These are phyloP conservation scores for Ammodytes marinus DNA, from an alignment of 2,113 vertebrate genomes.

Conservation along the genomic window DNA sequence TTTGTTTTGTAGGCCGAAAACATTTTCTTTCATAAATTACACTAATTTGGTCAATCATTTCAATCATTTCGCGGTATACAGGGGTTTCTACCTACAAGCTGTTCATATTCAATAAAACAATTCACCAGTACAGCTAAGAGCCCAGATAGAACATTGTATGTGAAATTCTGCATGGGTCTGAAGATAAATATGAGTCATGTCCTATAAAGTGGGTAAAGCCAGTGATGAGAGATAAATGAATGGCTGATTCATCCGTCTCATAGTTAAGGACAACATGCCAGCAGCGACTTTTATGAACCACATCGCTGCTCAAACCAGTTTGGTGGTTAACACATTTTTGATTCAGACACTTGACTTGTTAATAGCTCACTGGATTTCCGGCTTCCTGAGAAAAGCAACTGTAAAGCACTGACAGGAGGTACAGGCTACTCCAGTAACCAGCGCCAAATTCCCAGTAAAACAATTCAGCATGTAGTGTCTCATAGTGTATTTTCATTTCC, in stretches of 20 bases:
- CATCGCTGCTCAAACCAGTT: constrained; percentile 44
- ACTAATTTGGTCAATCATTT: constrained; percentile 36
- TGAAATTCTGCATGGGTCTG: constrained; percentile 7
- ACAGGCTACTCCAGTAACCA: not conserved
- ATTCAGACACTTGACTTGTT: constrained; percentile 36
- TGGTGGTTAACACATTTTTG: constrained; percentile 37
- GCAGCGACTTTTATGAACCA: constrained; percentile 28
- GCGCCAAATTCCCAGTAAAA: not conserved
- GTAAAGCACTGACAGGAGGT: constrained; percentile 14
- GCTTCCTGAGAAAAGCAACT: not conserved
- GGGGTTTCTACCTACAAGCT: not conserved
- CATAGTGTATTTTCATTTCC: constrained; percentile 2
- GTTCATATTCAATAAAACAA: constrained; percentile 14
- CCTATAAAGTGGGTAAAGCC: not conserved
- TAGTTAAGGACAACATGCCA: constrained; percentile 17
- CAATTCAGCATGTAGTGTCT: not conserved
- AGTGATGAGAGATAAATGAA: constrained; percentile 24
- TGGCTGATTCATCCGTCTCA: constrained; percentile 1
- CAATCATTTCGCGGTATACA: constrained; percentile 5
- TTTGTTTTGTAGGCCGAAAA: constrained; percentile 34
- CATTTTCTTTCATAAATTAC: constrained; percentile 43
- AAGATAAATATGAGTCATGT: constrained; percentile 11
- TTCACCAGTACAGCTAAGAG: not conserved
- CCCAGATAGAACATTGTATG: not conserved
- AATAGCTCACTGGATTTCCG: constrained; percentile 18